These are phyloP conservation scores for Myiopsitta monachus DNA, from an alignment of 2,113 vertebrate species.

Conservation along the genomic window DNA sequence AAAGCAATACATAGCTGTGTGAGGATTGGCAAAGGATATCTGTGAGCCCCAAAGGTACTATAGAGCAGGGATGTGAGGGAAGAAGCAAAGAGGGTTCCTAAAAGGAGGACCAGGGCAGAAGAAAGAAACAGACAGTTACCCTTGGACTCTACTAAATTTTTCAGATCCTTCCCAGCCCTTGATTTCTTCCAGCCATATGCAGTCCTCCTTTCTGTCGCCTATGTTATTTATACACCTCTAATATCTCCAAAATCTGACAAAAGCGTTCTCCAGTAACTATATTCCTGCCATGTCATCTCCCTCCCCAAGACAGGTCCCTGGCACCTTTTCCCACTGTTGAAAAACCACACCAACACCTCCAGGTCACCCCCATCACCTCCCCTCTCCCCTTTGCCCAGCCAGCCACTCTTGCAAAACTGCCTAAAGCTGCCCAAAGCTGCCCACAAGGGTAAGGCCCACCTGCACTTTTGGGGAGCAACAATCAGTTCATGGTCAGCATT, in stretches of 20 bases:
- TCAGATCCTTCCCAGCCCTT: not conserved
- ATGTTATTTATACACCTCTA: not conserved
- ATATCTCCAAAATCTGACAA: not conserved
- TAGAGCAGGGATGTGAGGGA: not conserved
- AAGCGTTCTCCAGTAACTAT: not conserved
- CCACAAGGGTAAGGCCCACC: not conserved
- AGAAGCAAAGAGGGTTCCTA: not conserved
- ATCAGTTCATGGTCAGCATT: not conserved
- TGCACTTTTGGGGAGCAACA: not conserved
- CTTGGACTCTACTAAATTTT: not conserved
- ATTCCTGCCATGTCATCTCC: not conserved
- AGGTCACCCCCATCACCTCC: not conserved
- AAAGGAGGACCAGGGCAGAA: not conserved
- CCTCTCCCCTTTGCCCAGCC: not conserved
- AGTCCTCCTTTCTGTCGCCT: not conserved
- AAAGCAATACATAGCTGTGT: not conserved
- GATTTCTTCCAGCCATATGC: not conserved
- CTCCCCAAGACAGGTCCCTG: not conserved
- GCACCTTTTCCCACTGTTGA: accelerated
- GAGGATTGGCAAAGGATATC: not conserved
- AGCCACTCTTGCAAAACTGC: not conserved
- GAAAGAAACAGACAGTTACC: not conserved
- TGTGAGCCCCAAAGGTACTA: not conserved
- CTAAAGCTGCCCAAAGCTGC: not conserved
- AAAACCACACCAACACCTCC: accelerated